These are phyloP conservation scores for Trogon melanurus DNA, from an alignment of 2,113 vertebrate genomes.

Conservation along the genomic window DNA sequence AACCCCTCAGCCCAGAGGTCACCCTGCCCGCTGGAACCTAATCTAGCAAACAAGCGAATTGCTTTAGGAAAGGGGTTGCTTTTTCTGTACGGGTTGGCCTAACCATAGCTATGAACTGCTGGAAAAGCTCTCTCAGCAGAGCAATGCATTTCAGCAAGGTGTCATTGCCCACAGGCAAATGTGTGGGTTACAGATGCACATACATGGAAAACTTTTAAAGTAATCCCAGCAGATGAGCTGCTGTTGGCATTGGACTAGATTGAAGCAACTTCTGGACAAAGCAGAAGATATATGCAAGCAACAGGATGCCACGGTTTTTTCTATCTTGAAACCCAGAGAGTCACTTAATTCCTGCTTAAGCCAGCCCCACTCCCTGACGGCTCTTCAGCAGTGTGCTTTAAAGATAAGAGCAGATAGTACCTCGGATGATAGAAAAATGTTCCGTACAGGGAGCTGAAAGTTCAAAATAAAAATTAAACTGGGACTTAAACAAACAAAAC, in stretches of 20 bases:
- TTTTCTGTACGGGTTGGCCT: background rate
- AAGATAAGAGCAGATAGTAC: background rate
- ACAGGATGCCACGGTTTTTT: fast-evolving
- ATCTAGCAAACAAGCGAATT: background rate
- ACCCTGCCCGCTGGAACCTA: background rate
- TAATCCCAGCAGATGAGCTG: background rate
- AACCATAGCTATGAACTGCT: background rate
- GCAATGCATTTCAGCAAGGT: background rate
- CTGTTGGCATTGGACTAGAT: background rate
- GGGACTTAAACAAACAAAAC: background rate
- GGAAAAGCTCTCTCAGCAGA: background rate
- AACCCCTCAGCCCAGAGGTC: background rate
- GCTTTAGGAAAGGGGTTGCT: background rate
- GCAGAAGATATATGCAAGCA: background rate
- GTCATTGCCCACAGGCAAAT: background rate
- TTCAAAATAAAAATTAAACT: background rate
- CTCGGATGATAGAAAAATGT: background rate
- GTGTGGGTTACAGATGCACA: background rate
- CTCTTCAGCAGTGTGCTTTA: background rate
- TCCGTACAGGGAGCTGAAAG: background rate
- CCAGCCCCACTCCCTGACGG: background rate
- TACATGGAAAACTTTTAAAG: background rate
- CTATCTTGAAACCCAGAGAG: background rate
- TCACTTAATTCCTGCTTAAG: background rate
- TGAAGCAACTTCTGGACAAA: background rate